Evolutionary conservation across 2,113 vertebrate genomes (phyloP), one percentile per base, ranked within the genome.

Genomic region (Gymnorhina tibicen): DNA sequence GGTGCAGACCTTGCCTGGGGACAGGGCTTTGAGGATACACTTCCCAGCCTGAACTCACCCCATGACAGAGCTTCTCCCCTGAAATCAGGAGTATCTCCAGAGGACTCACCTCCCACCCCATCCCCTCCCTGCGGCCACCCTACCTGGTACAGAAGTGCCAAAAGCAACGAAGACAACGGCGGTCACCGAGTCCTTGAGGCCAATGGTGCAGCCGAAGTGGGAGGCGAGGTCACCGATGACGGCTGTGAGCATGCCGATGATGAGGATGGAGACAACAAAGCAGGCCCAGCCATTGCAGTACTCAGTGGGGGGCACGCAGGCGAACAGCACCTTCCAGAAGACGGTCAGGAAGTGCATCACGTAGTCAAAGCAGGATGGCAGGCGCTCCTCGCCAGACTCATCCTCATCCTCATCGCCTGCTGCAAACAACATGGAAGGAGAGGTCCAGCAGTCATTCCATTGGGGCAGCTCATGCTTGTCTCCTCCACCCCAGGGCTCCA

Each of bases 291-390:
- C 99, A 0, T 99, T 99, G 98, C 99, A 98, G 97, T 99, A 99
- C 97, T 99, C 99, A 0, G 99, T 99, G 82, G 99, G 99, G 19
- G 99, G 99, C 60, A 99, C 99, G 0, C 99, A 99, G 35, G 99
- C 99, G 50, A 99, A 99, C 91, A 99, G 98, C 50, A 99, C 99
- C 98, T 99, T 99, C 99, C 99, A 99, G 98, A 99, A 99, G 84
- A 99, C 99, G 0, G 99, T 99, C 92, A 99, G 98, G 97, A 99
- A 99, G 97, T 99, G 99, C 99, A 99, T 99, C 96, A 99, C 99
- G 0, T 99, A 99, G 98, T 99, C 99, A 23, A 99, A 99, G 96
- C 99, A 99, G 77, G 99, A 99, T 0, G 99, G 99, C 94, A 99
- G 98, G 39, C 99, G 98, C 82, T 99, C 99, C 77, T 99, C 99